Percentiles rank a stretch among this genome's conserved stretches.
These are phyloP conservation scores for Episyrphus balteatus DNA, from an alignment of 1,140 invertebrate species.

Conservation along the genomic window DNA sequence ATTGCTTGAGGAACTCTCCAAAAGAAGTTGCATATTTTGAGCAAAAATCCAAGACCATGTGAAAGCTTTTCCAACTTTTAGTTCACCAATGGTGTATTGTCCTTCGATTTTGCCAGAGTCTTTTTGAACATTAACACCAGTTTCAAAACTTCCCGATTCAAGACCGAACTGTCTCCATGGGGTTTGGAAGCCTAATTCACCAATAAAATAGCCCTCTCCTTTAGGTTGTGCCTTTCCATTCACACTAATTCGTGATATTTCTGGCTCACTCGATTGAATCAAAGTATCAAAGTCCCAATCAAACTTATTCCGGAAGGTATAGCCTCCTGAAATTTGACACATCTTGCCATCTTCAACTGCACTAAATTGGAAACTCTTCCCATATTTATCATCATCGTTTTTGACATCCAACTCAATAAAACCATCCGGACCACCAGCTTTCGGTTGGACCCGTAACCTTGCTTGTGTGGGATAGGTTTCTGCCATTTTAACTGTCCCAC, in stretches of 20 bases:
- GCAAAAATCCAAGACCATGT: conserved; percentile 30
- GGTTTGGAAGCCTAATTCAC: conserved; percentile 22
- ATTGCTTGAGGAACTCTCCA: conserved; percentile 32
- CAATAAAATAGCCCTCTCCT: conserved; percentile 9
- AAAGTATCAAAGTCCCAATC: conserved; percentile 25
- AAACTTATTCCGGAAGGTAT: conserved; percentile 13
- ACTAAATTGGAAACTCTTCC: conserved; percentile 24
- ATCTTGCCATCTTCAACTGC: conserved; percentile 28
- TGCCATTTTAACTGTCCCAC: conserved; percentile 17
- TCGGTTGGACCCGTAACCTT: conserved; percentile 19
- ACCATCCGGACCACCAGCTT: conserved; percentile 21
- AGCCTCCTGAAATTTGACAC: conserved; percentile 29
- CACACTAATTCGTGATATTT: conserved; percentile 24
- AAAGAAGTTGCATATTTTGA: conserved; percentile 38
- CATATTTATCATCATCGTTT: conserved; percentile 12
- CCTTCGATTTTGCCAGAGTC: conserved; percentile 15
- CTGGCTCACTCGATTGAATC: conserved; percentile 25
- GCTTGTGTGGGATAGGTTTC: conserved; percentile 16
- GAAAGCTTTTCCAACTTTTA: conserved; percentile 20
- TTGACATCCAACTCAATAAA: conserved; percentile 24
- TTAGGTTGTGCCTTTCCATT: conserved; percentile 16
- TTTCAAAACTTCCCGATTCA: conserved; percentile 21
- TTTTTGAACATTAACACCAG: conserved; percentile 11
- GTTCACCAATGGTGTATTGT: conserved; percentile 22
- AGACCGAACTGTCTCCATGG: conserved; percentile 30